Evolutionary conservation across 2,113 vertebrate species (phyloP).

Genomic region (Gobius niger): DNA sequence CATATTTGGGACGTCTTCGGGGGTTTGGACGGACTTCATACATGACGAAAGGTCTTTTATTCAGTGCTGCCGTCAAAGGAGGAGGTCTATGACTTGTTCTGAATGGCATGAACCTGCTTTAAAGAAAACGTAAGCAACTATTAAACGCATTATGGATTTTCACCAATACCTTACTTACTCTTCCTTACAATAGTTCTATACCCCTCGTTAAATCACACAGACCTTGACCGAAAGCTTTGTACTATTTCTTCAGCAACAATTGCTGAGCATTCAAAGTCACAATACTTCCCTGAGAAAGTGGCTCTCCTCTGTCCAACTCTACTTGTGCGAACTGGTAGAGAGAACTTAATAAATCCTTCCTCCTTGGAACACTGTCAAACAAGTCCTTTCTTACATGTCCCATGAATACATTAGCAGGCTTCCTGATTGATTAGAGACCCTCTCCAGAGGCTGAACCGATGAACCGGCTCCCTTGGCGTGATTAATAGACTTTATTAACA

Average conservation of each 20-base stretch:
- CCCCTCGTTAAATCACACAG: too few relatives aligned
- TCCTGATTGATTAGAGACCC: slow-evolving; percentile 80
- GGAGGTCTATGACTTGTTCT: slow-evolving; percentile 13
- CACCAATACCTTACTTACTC: too few relatives aligned
- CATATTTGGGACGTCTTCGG: slow-evolving; percentile 75
- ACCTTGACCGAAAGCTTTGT: neutral
- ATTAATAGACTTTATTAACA: slow-evolving; percentile 85
- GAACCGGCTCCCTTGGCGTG: slow-evolving; percentile 75
- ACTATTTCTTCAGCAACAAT: neutral
- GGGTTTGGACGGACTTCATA: slow-evolving; percentile 72
- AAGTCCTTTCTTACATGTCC: slow-evolving; percentile 76
- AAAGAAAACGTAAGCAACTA: too few relatives aligned
- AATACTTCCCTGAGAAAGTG: neutral
- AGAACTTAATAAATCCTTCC: slow-evolving; percentile 80
- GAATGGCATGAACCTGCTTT: too few relatives aligned
- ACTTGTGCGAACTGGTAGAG: slow-evolving; percentile 60
- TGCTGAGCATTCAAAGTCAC: neutral
- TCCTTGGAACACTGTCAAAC: slow-evolving; percentile 80
- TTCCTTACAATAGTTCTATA: too few relatives aligned
- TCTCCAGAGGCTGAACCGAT: slow-evolving; percentile 70
- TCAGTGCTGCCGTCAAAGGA: slow-evolving; percentile 29
- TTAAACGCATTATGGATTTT: too few relatives aligned
- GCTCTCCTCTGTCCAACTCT: neutral
- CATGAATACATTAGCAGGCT: slow-evolving; percentile 78
- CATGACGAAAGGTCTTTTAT: slow-evolving; percentile 63